Percentiles rank a stretch among this genome's conserved stretches.
phyloP scores from a whole-genome alignment of 2,888 invertebrate genomes.

The Adineta ricciae region DNA sequence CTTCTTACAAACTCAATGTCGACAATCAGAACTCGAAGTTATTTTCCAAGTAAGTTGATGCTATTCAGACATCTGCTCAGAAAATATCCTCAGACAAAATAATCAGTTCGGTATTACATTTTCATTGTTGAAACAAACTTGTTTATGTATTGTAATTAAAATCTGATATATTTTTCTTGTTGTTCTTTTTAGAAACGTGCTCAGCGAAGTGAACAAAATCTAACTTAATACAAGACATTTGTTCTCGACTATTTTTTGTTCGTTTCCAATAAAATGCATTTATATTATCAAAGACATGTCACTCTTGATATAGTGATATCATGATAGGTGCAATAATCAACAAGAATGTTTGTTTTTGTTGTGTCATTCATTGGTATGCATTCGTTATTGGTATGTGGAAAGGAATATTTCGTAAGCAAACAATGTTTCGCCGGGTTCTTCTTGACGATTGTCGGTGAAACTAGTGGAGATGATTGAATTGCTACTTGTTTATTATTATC shows the following conservation, averaged over 20 bases:
- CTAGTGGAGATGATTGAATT: neutral
- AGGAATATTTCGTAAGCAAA: neutral
- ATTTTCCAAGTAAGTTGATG: neutral
- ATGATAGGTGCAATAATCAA: constrained; percentile 6
- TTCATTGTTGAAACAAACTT: too few species aligned
- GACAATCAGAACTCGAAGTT: constrained; percentile 3
- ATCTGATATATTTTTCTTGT: neutral
- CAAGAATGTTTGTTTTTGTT: neutral
- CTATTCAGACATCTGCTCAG: neutral
- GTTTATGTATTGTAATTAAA: neutral
- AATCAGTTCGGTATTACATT: too few species aligned
- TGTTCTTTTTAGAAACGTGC: neutral
- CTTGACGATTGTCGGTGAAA: neutral
- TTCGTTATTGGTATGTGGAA: neutral
- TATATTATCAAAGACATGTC: neutral
- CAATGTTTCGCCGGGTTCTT: neutral
- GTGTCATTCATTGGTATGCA: neutral
- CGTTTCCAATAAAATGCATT: neutral
- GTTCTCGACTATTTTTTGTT: neutral
- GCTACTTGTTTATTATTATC: neutral
- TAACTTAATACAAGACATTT: neutral
- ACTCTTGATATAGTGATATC: neutral
- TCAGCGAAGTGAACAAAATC: constrained; percentile 6
- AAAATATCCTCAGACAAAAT: neutral
- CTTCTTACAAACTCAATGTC: neutral